Evolutionary conservation across 2,113 vertebrate genomes (phyloP), one percentile per base, ranked within the genome.

Genomic region (Gymnogyps californianus): DNA sequence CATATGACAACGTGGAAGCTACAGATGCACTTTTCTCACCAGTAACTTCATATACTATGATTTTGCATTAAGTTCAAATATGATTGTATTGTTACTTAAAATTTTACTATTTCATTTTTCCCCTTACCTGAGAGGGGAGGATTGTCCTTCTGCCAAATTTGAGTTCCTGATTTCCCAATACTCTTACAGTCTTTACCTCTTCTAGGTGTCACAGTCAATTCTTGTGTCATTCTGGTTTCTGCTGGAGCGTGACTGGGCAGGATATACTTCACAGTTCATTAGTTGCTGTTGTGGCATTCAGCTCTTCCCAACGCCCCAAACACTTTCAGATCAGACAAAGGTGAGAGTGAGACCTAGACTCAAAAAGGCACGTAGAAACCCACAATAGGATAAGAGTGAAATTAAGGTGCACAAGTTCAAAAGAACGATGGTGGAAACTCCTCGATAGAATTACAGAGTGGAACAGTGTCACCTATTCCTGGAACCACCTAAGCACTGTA

Each of bases 401-500:
- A 66, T 74, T 36, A 42, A 67, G 38, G 9, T 44, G 13, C 11
- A 25, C 16, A 22, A 34, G 42, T 51, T 57, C 49, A 47, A 59
- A 88, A 18, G 11, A 32, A 3, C 8, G 15, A 72, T 31, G 16
- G n/a, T 83, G n/a, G 65, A 89, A 79, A 42, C 34, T 66, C 13
- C 46, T 40, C 0, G 0, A 3, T 13, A 36, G 49, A 25, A 44
- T 42, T 58, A 16, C 9, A 4, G 44, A 32, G 10, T 52, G 40
- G 13, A 62, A 22, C 13, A 9, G 36, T 42, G 21, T 84, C 40
- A 36, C 47, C n/a, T 79, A 0, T 32, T 55, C 9, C 31, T 67
- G 59, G 21, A 89, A 47, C 52, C 91, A 66, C 21, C 21, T 36
- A 34, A 67, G 44, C 21, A 24, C 9, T 0, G 0, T 36, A 0